Conservation (phyloP, 2,888 invertebrate species). For the Synanthedon formicaeformis region DNA sequence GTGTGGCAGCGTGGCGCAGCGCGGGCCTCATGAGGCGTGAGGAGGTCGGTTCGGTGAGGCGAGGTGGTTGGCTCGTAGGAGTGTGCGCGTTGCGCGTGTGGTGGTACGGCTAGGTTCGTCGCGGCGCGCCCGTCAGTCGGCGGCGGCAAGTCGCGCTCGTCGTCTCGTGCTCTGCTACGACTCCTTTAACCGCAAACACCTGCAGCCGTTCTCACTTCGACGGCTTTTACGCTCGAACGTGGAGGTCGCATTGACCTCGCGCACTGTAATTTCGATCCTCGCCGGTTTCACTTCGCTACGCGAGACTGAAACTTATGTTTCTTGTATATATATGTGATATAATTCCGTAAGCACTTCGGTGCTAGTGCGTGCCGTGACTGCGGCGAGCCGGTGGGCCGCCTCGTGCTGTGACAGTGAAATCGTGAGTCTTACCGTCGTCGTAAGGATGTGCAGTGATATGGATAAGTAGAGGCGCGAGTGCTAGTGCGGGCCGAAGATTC, state of each 20-base stretch:
- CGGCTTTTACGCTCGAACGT: slow-evolving; percentile 61
- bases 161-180: slow-evolving; percentile 46
- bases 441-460: slow-evolving; percentile 70
- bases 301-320: slow-evolving; percentile 22
- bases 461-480: slow-evolving; percentile 58
- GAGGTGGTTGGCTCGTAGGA: slow-evolving; percentile 21
- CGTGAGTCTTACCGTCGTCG: slow-evolving; percentile 51
- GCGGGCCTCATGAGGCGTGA: slow-evolving; percentile 10
- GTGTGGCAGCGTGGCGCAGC: slow-evolving; percentile 11
- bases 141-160: slow-evolving; percentile 67
- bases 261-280: slow-evolving; percentile 37
- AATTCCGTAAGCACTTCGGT: slow-evolving; percentile 30
- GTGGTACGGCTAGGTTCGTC: slow-evolving; percentile 45
- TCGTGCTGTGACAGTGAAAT: slow-evolving; percentile 68
- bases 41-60: slow-evolving; percentile 13
- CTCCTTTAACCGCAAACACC: slow-evolving; percentile 42
- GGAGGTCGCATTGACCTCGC: slow-evolving; percentile 51
- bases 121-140: slow-evolving; percentile 67
- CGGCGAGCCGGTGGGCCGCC: slow-evolving; percentile 43
- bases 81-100: slow-evolving; percentile 58
- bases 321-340: slow-evolving; percentile 27
- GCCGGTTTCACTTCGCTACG: slow-evolving; percentile 35
- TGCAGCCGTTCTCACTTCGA: slow-evolving; percentile 50
- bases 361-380: slow-evolving; percentile 49
- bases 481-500: slow-evolving; percentile 35